phyloP scores from a whole-genome alignment of 2,888 invertebrate genomes.

The Xylophagus ater region DNA sequence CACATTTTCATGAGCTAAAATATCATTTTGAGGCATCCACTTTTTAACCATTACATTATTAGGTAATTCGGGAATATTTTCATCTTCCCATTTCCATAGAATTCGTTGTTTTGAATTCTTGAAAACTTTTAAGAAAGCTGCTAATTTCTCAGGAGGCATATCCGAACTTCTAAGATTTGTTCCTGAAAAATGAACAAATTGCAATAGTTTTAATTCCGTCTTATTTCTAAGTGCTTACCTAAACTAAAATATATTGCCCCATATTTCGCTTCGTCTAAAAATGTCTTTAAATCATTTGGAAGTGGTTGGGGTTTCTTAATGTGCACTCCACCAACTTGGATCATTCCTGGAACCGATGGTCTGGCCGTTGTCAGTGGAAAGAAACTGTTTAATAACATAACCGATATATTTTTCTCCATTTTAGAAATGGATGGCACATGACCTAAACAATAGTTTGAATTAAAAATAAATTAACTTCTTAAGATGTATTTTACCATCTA shows the following conservation, averaged over 20 bases:
- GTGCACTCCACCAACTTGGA: constrained; percentile 47
- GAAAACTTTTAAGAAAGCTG: constrained; percentile 38
- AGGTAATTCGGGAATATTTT: constrained; percentile 32
- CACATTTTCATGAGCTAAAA: constrained; percentile 39
- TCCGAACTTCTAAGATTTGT: constrained; percentile 39
- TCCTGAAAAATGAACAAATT: constrained; percentile 24
- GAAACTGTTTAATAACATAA: constrained; percentile 43
- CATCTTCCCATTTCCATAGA: constrained; percentile 42
- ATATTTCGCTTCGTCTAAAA: constrained; percentile 35
- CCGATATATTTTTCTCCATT: constrained; percentile 39
- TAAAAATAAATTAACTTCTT: not conserved
- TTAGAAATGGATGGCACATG: constrained; percentile 34
- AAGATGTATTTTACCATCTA: constrained; percentile 11
- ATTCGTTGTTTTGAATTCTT: constrained; percentile 36
- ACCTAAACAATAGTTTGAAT: constrained; percentile 19
- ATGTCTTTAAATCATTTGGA: too few relatives aligned
- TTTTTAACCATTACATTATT: constrained; percentile 39
- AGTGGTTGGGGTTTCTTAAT: constrained; percentile 35
- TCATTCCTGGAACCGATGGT: constrained; percentile 38
- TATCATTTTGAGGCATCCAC: constrained; percentile 45
- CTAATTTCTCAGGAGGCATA: constrained; percentile 34
- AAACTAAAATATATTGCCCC: constrained; percentile 44
- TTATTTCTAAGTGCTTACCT: constrained; percentile 20
- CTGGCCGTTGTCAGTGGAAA: constrained; percentile 38
- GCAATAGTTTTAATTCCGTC: not conserved